These are phyloP conservation scores for Drosophila ustulata DNA, from an alignment of 2,888 invertebrate species.

Conservation along the genomic window DNA sequence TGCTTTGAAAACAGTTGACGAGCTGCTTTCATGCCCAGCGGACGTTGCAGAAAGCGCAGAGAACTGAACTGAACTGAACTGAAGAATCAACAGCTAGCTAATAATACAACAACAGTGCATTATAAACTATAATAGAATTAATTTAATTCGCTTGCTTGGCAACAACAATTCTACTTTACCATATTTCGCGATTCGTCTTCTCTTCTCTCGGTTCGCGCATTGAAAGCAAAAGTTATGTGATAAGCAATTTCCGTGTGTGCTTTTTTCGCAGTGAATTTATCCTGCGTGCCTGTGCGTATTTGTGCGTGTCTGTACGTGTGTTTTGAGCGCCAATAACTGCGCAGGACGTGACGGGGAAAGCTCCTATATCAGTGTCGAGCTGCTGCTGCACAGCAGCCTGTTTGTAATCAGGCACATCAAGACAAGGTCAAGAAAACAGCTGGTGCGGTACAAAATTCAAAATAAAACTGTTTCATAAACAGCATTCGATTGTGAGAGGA, in stretches of 20 bases:
- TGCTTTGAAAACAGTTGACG: constrained; percentile 79
- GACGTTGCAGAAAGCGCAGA: constrained; percentile 57
- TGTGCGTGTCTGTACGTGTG: constrained; percentile 15
- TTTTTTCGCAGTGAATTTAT: constrained; percentile 49
- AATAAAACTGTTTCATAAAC: constrained; percentile 28
- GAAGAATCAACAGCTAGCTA: constrained; percentile 54
- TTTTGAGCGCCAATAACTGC: constrained; percentile 44
- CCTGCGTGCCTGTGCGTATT: constrained; percentile 30
- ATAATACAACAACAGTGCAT: constrained; percentile 36
- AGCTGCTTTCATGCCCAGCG: constrained; percentile 81
- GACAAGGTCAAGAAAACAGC: constrained; percentile 69
- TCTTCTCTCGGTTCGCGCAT: constrained; percentile 10
- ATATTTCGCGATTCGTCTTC: constrained; percentile 20
- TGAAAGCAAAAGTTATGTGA: constrained; percentile 67
- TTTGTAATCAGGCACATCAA: constrained; percentile 40
- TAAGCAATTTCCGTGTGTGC: constrained; percentile 34
- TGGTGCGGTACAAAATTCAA: constrained; percentile 35
- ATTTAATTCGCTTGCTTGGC: constrained; percentile 34
- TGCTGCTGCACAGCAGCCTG: constrained; percentile 42
- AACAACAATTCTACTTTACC: constrained; percentile 14
- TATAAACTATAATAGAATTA: constrained; percentile 41
- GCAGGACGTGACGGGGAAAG: constrained; percentile 68
- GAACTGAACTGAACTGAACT: constrained; percentile 10
- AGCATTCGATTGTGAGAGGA: constrained; percentile 13
- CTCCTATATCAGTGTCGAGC: constrained; percentile 52